Conservation (phyloP, 2,113 vertebrate genomes). For the Gnathonemus echidnorhynchus region DNA sequence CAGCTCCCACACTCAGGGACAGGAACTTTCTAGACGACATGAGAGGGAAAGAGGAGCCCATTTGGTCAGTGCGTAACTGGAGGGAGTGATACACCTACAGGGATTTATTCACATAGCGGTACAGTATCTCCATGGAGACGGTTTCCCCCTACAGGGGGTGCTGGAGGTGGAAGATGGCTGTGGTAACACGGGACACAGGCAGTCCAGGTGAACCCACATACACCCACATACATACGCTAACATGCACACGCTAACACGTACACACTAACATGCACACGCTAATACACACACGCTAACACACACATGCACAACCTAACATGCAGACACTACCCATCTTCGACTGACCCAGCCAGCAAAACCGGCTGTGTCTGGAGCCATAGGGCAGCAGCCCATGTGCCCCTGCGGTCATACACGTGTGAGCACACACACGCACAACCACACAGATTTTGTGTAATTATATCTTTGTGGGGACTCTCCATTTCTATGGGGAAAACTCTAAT, state of each 20-base stretch:
- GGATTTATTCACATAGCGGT: too few relatives aligned
- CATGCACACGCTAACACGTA: slow-evolving; percentile 48
- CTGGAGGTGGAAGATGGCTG: too few relatives aligned
- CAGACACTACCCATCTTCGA: background rate
- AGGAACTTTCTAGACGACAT: background rate
- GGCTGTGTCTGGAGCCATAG: slow-evolving; percentile 30
- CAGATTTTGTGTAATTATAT: background rate
- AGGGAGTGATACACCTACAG: background rate
- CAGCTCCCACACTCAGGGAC: background rate
- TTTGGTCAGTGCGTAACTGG: background rate
- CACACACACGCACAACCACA: background rate
- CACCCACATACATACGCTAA: background rate
- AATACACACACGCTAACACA: background rate
- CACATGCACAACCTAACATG: slow-evolving; percentile 50
- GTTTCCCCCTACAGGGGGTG: background rate
- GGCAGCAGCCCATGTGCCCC: background rate
- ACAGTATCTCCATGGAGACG: too few relatives aligned
- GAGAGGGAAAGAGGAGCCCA: background rate
- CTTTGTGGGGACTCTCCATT: background rate
- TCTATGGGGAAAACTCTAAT: too few relatives aligned
- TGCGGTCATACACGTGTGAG: too few relatives aligned
- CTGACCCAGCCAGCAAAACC: too few relatives aligned
- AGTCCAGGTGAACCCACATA: background rate
- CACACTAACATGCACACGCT: slow-evolving; percentile 41
- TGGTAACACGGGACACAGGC: background rate